These are phyloP conservation scores for Nanorana parkeri DNA, from an alignment of 2,113 vertebrate species.

Conservation along the genomic window DNA sequence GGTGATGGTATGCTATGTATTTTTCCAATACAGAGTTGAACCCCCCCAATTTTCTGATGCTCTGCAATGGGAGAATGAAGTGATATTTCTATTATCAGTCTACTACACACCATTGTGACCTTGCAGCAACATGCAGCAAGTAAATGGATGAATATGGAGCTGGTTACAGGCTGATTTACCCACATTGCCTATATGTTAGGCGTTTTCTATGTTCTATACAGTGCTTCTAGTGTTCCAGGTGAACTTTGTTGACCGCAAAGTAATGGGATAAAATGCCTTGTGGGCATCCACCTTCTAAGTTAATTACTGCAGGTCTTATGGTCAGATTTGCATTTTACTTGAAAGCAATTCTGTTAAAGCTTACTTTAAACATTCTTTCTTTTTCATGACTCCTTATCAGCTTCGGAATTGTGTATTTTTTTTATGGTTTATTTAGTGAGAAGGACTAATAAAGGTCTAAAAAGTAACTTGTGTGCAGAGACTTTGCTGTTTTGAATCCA, in stretches of 20 bases:
- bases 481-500: neutral
- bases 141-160: neutral
- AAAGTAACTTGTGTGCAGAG: neutral
- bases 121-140: neutral
- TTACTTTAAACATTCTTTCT: slow-evolving; percentile 11
- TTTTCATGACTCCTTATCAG: neutral
- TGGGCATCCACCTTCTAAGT: slow-evolving; percentile 3
- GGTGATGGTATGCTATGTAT: too few species aligned
- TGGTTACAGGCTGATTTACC: too few species aligned
- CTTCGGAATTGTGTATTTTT: neutral
- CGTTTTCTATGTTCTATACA: neutral
- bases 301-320: neutral
- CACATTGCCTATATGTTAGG: neutral
- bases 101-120: too few species aligned
- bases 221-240: neutral
- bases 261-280: slow-evolving; percentile 1
- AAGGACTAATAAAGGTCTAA: neutral
- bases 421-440: slow-evolving; percentile 10
- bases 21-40: too few species aligned
- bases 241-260: neutral
- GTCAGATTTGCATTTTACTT: neutral
- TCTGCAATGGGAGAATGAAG: too few species aligned
- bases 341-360: neutral
- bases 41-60: too few species aligned
- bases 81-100: too few species aligned